Evolutionary conservation across 2,113 vertebrate genomes (phyloP), one percentile per base, ranked within the genome.

Genomic region (Donacobius atricapilla): DNA sequence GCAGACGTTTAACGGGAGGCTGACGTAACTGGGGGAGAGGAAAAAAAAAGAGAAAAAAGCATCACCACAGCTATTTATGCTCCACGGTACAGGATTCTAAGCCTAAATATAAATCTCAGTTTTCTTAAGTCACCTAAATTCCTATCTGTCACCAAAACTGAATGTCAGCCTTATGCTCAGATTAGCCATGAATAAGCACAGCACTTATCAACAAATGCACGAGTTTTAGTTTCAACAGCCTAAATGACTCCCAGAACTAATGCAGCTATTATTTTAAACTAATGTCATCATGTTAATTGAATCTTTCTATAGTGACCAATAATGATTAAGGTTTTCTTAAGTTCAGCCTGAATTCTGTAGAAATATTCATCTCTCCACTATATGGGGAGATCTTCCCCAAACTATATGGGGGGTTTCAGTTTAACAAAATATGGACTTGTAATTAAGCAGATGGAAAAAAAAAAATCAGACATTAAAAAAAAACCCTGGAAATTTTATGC

Each of bases 1-100:
- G 97, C 89, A 99, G 98, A 31, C 99, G 99, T 94, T 99, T 99
- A 66, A 99, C 99, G 3, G 99, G 99, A 78, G 99, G 99, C 95
- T 99, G 99, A 37, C 98, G 98, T 95, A 99, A 97, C 99, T 99
- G 89, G 56, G 33, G 37, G 53, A 44, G 8, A 18, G 8, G 4
- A 45, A 37, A 15, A n/a, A 37, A 47, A 22, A 21, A 39, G 17
- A 63, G 11, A 63, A 21, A 87, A 40, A 68, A 8, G 28, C 28
- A 81, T 91, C 47, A 90, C 51, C 51, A 77, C 63, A 78, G 33
- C 51, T 93, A 71, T 82, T 87, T 50, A 22, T 60, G 40, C 40
- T 37, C 33, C 30, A 42, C 33, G 71, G 33, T 5, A 75, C 24
- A 72, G 53, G 25, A 71, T 71, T 56, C n/a, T 33, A 65, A 48